Percentiles rank a stretch among this genome's conserved stretches.
phyloP scores from a whole-genome alignment of 1,140 invertebrate species.

The Parapsyche elsis region DNA sequence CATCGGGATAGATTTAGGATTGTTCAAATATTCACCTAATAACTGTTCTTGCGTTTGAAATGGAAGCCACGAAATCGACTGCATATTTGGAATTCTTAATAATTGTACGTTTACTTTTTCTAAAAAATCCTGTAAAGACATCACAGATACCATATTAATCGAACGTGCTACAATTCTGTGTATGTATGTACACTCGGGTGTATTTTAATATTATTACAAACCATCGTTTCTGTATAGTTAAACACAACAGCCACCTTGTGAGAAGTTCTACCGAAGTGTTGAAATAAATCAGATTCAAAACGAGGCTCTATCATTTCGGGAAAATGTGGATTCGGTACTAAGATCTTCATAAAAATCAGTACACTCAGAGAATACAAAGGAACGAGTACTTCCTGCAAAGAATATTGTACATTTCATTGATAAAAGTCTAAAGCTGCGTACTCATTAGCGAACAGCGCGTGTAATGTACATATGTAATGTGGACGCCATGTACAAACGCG shows the following conservation, averaged over 20 bases:
- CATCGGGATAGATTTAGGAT: conserved; percentile 73
- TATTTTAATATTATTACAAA: conserved; percentile 59
- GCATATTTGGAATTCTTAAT: conserved; percentile 66
- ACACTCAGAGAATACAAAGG: conserved; percentile 79
- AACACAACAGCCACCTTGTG: conserved; percentile 76
- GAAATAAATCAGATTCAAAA: conserved; percentile 70
- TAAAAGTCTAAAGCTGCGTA: too few species aligned
- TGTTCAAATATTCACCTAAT: conserved; percentile 75
- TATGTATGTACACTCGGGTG: too few species aligned
- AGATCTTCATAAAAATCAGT: conserved; percentile 76
- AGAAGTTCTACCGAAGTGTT: conserved; percentile 71
- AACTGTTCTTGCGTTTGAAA: conserved; percentile 76
- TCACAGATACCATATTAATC: too few species aligned
- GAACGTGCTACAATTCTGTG: too few species aligned
- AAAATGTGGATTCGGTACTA: conserved; percentile 80
- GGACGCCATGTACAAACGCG: too few species aligned
- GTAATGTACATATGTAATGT: too few species aligned
- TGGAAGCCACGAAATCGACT: conserved; percentile 72
- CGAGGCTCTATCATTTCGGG: conserved; percentile 73
- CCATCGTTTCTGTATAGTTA: conserved; percentile 73
- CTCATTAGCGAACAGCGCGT: too few species aligned
- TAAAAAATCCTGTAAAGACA: conserved; percentile 70
- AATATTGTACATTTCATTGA: too few species aligned
- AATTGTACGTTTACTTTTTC: conserved; percentile 70
- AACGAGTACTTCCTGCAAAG: conserved; percentile 77